phyloP scores from a whole-genome alignment of 1,140 invertebrate species.

The Nebria ingens region DNA sequence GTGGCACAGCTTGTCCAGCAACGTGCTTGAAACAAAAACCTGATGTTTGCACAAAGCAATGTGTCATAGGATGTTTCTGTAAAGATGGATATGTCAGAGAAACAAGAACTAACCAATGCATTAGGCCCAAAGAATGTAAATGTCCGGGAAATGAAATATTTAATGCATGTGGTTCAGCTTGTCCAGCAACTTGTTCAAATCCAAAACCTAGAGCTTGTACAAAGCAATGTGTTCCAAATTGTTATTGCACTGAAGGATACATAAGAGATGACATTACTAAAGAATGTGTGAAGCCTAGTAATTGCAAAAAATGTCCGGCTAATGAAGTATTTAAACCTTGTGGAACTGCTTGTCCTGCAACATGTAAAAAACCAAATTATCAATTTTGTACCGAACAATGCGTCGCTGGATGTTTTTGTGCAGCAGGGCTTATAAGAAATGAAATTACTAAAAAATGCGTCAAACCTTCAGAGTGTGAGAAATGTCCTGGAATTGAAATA shows the following conservation, averaged over 20 bases:
- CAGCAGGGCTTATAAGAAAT: slow-evolving; percentile 19
- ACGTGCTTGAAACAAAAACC: slow-evolving; percentile 16
- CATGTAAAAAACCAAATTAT: slow-evolving; percentile 15
- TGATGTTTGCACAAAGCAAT: slow-evolving; percentile 14
- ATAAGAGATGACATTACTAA: slow-evolving; percentile 14
- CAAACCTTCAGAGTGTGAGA: slow-evolving; percentile 13
- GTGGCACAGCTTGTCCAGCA: slow-evolving; percentile 16
- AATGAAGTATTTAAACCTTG: slow-evolving; percentile 16
- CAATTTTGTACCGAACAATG: slow-evolving; percentile 14
- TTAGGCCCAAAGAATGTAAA: slow-evolving; percentile 16
- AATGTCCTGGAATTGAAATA: not conserved
- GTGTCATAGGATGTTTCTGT: slow-evolving; percentile 20
- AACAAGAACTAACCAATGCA: slow-evolving; percentile 12
- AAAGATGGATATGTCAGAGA: slow-evolving; percentile 17
- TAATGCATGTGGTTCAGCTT: slow-evolving; percentile 15
- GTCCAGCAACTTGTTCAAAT: slow-evolving; percentile 16
- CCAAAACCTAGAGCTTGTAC: slow-evolving; percentile 13
- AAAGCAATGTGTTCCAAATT: slow-evolving; percentile 13
- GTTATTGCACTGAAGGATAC: slow-evolving; percentile 18
- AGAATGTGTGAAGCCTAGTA: slow-evolving; percentile 14
- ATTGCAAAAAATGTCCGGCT: slow-evolving; percentile 2
- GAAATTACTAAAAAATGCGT: slow-evolving; percentile 17
- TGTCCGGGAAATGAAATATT: slow-evolving; percentile 16
- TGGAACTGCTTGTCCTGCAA: slow-evolving; percentile 16
- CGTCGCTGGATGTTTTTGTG: slow-evolving; percentile 21